Base-by-base conservation (phyloP, 1,140 invertebrate species). In the Dinothrombium tinctorium region DNA sequence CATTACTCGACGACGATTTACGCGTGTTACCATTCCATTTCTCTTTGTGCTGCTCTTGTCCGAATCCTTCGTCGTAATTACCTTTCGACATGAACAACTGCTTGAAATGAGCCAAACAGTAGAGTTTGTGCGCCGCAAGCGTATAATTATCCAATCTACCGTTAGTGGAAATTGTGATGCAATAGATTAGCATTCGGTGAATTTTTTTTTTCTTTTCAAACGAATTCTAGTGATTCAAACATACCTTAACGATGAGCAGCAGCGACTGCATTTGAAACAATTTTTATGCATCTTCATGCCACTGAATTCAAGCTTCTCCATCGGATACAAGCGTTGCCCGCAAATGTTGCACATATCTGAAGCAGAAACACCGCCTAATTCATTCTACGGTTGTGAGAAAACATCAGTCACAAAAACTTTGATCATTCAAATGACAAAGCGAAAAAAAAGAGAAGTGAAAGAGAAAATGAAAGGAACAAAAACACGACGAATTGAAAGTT, bases 41-140 rank as follows among this genome's bases (percentile, higher is more conserved):
- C 40, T 61, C 58, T 45, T 61, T 62, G 42, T 61, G 55, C 48
- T 61, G 59, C 46, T 61, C 56, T 24, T 57, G 44, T 19, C 61
- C 60, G 54, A 80, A 80, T 17, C 73, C 76, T 53, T 77, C 74
- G 50, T 81, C 76, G 54, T 81, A 80, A 58, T 79, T 79, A 15
- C 77, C 77, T 58, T 76, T 75, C 25, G 40, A 40, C 44, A 46
- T 44, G 57, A 92, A 87, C 8, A 89, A 66, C 51, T 79, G 71
- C 53, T 78, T 80, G 60, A 89, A 89, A 58, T 90, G 83, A n/a
- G 76, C 73, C 57, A 81, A 82, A 59, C 84, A 92, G 59, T 83
- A 90, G 7, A 87, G 55, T 37, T 66, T 67, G 6, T 79, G 79
- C 61, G 84, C 76, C 55, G 87, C 74, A 52, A 78, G 83, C 54